phyloP scores from a whole-genome alignment of 2,113 vertebrate species.

The Athene cunicularia region DNA sequence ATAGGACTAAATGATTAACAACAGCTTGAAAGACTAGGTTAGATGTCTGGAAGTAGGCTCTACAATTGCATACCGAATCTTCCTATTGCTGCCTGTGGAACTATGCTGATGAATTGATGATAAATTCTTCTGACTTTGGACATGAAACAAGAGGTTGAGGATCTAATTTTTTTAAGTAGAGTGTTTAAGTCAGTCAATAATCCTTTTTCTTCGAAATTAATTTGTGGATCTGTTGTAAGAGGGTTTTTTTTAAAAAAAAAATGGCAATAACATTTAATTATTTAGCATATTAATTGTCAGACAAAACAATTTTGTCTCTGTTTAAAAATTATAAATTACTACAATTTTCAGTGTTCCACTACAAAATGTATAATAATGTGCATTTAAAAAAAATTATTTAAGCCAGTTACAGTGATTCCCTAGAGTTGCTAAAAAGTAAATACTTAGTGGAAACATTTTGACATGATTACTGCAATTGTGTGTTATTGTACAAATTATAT shows the following conservation, averaged over 20 bases:
- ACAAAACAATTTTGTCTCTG: not conserved
- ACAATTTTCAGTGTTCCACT: not conserved
- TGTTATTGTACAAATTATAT: not conserved
- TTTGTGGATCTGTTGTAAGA: not conserved
- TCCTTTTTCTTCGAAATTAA: not conserved
- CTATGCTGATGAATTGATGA: not conserved
- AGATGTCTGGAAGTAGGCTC: not conserved
- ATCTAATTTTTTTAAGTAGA: not conserved
- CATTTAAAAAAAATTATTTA: not conserved
- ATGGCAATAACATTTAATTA: not conserved
- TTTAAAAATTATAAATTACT: not conserved
- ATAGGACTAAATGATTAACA: not conserved
- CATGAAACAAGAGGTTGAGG: not conserved
- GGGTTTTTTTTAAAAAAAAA: not conserved
- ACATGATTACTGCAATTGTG: not conserved
- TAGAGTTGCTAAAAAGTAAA: not conserved
- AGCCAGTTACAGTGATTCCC: not conserved
- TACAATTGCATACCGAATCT: not conserved
- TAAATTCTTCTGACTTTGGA: not conserved
- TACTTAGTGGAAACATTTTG: conserved; percentile 26
- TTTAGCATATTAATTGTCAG: not conserved
- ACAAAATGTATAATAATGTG: not conserved
- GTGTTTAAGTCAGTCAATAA: not conserved
- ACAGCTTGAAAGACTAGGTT: not conserved
- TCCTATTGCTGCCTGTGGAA: not conserved